Evolutionary conservation across 2,113 vertebrate genomes (phyloP).

Genomic region (Amphilophus citrinellus): DNA sequence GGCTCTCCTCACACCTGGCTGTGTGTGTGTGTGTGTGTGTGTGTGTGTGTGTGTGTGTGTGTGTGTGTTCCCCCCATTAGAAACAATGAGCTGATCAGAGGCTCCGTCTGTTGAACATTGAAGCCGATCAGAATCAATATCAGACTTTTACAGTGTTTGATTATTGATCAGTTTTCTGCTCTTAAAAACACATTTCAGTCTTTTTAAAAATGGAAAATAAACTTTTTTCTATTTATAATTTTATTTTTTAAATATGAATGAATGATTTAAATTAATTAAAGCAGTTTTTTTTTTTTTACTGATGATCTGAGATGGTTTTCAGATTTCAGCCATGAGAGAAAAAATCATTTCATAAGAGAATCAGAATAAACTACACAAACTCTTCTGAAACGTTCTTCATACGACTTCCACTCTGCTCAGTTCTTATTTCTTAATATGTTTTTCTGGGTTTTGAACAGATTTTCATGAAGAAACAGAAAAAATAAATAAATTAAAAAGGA

Average conservation of each 20-base stretch:
- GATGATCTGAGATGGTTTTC: too few species aligned
- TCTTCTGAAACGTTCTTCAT: too few species aligned
- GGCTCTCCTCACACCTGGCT: constrained; percentile 63
- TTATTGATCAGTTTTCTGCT: not conserved
- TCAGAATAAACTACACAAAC: too few species aligned
- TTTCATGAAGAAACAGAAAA: too few species aligned
- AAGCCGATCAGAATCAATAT: not conserved
- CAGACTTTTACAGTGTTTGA: too few species aligned
- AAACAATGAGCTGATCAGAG: constrained; percentile 39
- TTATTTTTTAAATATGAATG: not conserved
- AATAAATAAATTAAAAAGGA: not conserved
- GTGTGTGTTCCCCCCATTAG: constrained; percentile 50
- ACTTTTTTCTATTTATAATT: not conserved
- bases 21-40: constrained; percentile 47
- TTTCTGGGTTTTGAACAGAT: too few species aligned
- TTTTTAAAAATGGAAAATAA: not conserved
- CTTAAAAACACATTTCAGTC: too few species aligned
- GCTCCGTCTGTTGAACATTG: constrained; percentile 15
- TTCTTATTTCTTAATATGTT: too few species aligned
- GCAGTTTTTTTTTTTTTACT: too few species aligned
- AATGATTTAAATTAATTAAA: not conserved
- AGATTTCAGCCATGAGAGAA: too few species aligned
- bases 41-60: constrained; percentile 53
- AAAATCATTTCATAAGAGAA: too few species aligned
- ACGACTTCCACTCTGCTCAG: too few species aligned